Base-by-base conservation (phyloP, 2,113 vertebrate species). In the Thomomys bottae region DNA sequence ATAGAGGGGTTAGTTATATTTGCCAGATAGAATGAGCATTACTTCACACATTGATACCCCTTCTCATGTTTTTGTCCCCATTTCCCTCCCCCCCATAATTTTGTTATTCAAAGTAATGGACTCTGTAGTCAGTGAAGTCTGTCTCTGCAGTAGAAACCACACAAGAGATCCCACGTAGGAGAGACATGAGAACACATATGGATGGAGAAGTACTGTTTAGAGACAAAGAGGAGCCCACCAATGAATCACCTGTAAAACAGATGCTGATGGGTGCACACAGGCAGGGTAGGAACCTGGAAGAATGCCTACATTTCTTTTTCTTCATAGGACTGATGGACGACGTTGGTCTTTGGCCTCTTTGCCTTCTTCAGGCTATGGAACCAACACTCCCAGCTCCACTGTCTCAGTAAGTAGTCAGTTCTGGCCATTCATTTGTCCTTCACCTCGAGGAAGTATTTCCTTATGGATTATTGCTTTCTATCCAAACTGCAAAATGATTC, bases 331-430 rank as follows among this genome's bases (percentile, higher is more conserved):
- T 90, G 99, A 99, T 95, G 99, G 99, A 76, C 98, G 99, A 4
- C 99, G 99, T 94, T 99, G 99, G 99, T 99, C 99, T 96, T 98
- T 99, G 97, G 99, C 99, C 84, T 99, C 99, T 68, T 95, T 99
- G 84, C 99, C 99, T 30, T 99, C 99, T 0, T 99, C 99, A 64
- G 99, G 99, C 30, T 99, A 99, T 97, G 99, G 99, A 96, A 99
- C 99, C 96, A 99, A 99, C 98, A 99, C 99, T 78, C 99, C 99
- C 94, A 99, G 99, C 96, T 99, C 99, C 84, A 99, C 99, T 24
- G 99, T 99, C 97, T 99, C 99, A 89, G 99, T 99, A 98, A 98
- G 98, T 98, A 95, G 18, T 32, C 70, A 92, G 30, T 91, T 89
- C 93, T 92, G n/a, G 24, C 36, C 9, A 0, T 64, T 30, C 9